phyloP scores from a whole-genome alignment of 2,888 invertebrate species.

The Rhimphoctona megacephalus region DNA sequence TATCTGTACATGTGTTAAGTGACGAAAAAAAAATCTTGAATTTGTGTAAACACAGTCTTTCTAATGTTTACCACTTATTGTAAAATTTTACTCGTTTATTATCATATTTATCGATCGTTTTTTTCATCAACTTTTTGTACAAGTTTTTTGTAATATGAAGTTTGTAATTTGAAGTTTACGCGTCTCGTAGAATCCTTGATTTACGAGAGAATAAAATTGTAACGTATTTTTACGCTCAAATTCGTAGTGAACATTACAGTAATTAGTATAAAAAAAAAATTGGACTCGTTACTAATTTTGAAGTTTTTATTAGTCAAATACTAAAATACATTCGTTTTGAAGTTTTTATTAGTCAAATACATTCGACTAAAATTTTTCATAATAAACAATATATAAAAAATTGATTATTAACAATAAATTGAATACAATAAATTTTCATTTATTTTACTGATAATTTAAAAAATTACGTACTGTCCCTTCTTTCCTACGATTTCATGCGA shows the following conservation, averaged over 20 bases:
- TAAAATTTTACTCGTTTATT: background rate
- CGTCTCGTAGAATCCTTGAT: conserved; percentile 48
- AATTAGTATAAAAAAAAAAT: background rate
- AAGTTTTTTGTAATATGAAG: background rate
- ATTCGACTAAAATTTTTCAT: background rate
- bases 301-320: no score
- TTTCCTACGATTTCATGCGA: background rate
- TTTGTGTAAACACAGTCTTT: background rate
- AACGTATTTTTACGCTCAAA: background rate
- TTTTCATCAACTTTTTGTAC: background rate
- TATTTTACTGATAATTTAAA: background rate
- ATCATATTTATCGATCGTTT: conserved; percentile 6
- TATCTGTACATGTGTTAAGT: background rate
- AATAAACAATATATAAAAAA: background rate
- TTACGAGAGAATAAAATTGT: background rate
- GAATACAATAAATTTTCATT: background rate
- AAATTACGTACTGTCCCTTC: background rate
- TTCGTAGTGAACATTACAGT: background rate
- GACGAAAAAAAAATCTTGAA: background rate
- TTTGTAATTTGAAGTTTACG: conserved; percentile 12
- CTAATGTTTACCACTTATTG: background rate
- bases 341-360: background rate
- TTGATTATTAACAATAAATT: no score
- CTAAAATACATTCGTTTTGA: no score
- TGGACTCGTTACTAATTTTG: background rate